phyloP scores from a whole-genome alignment of 2,797 vertebrate species.

The Amblyopsis hoosieri region DNA sequence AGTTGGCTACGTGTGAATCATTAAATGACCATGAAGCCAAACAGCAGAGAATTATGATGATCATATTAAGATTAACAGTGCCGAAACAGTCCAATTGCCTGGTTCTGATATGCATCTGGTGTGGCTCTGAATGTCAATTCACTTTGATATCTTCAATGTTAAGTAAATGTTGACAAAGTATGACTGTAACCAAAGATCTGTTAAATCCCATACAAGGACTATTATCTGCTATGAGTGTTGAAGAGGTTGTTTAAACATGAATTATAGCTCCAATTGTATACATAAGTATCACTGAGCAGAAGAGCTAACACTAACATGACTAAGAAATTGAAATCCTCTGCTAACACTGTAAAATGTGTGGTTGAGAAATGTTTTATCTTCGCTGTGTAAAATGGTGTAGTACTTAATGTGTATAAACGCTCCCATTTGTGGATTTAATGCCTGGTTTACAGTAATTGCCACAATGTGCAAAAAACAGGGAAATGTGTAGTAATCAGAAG shows the following conservation, averaged over 20 bases:
- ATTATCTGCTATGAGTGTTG: slow-evolving; percentile 7
- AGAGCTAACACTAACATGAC: slow-evolving; percentile 57
- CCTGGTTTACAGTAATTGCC: slow-evolving; percentile 50
- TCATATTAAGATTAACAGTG: not conserved
- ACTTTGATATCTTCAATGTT: not conserved
- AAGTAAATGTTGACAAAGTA: too few relatives aligned
- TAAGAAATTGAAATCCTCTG: slow-evolving; percentile 39
- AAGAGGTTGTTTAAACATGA: slow-evolving; percentile 44
- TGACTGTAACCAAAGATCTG: not conserved
- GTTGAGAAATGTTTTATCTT: slow-evolving; percentile 43
- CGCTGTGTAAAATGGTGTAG: slow-evolving; percentile 34
- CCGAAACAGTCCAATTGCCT: not conserved
- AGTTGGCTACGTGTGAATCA: slow-evolving; percentile 9
- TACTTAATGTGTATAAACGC: slow-evolving; percentile 42
- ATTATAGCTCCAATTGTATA: slow-evolving; percentile 34
- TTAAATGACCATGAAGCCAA: slow-evolving; percentile 19
- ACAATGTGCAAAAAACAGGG: slow-evolving; percentile 7
- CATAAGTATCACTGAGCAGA: slow-evolving; percentile 30
- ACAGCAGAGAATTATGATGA: not conserved
- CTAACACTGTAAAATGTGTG: slow-evolving; percentile 21
- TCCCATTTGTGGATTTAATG: slow-evolving; percentile 60
- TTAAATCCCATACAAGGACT: not conserved
- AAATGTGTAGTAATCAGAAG: slow-evolving; percentile 19
- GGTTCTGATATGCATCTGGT: not conserved
- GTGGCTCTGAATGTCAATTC: slow-evolving; percentile 22